A percentile compares a stretch with the other conserved stretches of the same genome.
These are phyloP conservation scores for Dynastes tityus DNA, from an alignment of 2,888 invertebrate genomes.

Conservation along the genomic window DNA sequence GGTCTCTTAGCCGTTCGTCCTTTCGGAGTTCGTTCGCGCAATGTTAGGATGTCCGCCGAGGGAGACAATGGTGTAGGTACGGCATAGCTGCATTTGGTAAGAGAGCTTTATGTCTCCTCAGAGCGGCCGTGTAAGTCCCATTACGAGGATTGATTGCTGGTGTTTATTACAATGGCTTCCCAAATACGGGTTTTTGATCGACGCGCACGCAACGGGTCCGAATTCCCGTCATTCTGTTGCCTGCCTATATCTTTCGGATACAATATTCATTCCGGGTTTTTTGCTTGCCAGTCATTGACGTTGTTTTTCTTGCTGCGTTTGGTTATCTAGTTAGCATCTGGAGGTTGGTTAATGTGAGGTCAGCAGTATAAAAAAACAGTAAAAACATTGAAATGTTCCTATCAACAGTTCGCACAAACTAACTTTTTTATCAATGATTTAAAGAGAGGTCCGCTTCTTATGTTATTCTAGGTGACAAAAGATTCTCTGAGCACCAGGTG, in stretches of 20 bases:
- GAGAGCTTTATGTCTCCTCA: conserved; percentile 56
- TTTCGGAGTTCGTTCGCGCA: too few species aligned
- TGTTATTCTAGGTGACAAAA: too few species aligned
- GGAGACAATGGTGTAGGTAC: conserved; percentile 57
- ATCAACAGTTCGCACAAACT: too few species aligned
- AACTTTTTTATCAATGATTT: too few species aligned
- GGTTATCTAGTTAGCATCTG: too few species aligned
- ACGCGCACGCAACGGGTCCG: conserved; percentile 27
- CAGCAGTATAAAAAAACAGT: too few species aligned
- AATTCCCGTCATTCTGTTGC: conserved; percentile 49
- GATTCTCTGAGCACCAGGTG: too few species aligned
- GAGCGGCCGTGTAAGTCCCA: conserved; percentile 55
- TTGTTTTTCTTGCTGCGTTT: not conserved
- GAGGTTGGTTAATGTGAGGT: too few species aligned
- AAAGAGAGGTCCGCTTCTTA: too few species aligned
- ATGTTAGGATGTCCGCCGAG: conserved; percentile 4
- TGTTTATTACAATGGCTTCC: conserved; percentile 54
- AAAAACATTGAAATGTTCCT: too few species aligned
- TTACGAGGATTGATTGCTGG: conserved; percentile 57
- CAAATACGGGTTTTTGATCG: conserved; percentile 53
- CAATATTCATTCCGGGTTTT: conserved; percentile 50
- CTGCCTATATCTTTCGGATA: conserved; percentile 36
- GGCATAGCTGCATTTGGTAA: conserved; percentile 54
- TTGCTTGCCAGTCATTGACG: not conserved
- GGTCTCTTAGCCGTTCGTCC: too few species aligned